Evolutionary conservation across 53 echinoderm and acorn worm genomes (phyloP), one percentile per base, ranked within the genome.

Genomic region (Pentamera pediparva): DNA sequence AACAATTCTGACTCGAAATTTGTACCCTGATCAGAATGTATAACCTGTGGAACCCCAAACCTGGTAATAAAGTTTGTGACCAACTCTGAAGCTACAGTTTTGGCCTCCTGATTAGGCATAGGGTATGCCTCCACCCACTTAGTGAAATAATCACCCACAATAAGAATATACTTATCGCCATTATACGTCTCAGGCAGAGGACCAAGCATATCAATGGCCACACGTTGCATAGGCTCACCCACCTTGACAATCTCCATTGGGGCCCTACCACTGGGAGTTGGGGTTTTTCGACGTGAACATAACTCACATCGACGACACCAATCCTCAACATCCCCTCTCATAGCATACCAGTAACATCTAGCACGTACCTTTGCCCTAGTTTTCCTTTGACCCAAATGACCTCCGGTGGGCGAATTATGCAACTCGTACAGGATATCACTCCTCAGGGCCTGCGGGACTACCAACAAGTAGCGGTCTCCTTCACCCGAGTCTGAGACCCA

Each of bases 191-290:
- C 72, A 15, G 73, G 81, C 15, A 80, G 28, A 4, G 81, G 81
- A 8, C 81, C 73, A 25, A 80, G n/a, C 5, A 81, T 74, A 73
- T 81, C 81, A 37, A 78, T 65, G 11, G 74, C 72, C 15, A 74
- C 74, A n/a, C n/a, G n/a, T n/a, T n/a, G n/a, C n/a, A n/a, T n/a
- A n/a, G n/a, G 65, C 37, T 62, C 78, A n/a, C 78, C 64, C 21
- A 65, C 65, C 51, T 35, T 61, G 25, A 61, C 57, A 29, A 33
- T 34, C 51, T 78, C 37, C 36, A 65, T 62, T 6, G 59, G 73
- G 2, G 73, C 72, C 34, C 28, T 58, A 35, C 36, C 22, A 30
- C 20, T 55, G 39, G 58, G 58, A 20, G 15, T 36, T 13, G 59
- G 56, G 3, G 40, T 20, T 49, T 48, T 81, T 11, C 43, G 2